phyloP scores from a whole-genome alignment of 2,888 invertebrate genomes.

The Pasiphila rectangulata region DNA sequence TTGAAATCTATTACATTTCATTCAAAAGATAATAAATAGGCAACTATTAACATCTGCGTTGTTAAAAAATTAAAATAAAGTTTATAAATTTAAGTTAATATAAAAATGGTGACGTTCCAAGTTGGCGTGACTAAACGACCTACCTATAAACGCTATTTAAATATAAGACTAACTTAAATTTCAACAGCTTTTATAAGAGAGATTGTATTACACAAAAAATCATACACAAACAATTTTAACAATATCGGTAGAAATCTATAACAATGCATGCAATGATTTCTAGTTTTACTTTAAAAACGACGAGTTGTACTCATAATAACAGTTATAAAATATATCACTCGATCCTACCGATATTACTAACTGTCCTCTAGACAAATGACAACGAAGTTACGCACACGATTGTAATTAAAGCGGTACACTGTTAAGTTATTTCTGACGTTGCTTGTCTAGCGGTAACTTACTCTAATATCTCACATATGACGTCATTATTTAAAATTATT shows the following conservation, averaged over 20 bases:
- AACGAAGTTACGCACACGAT: not conserved
- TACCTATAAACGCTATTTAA: not conserved
- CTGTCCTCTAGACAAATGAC: slow-evolving; percentile 1
- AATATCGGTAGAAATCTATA: slow-evolving; percentile 13
- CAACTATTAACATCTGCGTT: too few species aligned
- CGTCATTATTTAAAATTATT: too few species aligned
- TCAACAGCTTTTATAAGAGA: not conserved
- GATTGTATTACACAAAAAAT: slow-evolving; percentile 3
- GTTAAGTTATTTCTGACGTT: too few species aligned
- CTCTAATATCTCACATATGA: slow-evolving; percentile 17
- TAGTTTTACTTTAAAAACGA: slow-evolving; percentile 1
- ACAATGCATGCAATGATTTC: slow-evolving; percentile 5
- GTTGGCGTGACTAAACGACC: not conserved
- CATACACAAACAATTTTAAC: slow-evolving; percentile 5
- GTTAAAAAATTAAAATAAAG: not conserved
- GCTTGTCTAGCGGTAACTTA: slow-evolving; percentile 12
- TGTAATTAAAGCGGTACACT: too few species aligned
- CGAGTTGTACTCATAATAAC: slow-evolving; percentile 12
- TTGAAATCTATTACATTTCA: too few species aligned
- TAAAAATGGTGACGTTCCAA: not conserved
- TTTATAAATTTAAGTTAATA: not conserved
- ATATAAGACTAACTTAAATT: too few species aligned
- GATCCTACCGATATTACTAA: slow-evolving; percentile 14
- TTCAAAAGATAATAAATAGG: too few species aligned
- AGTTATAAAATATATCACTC: slow-evolving; percentile 13